Percentiles rank a stretch among this genome's conserved stretches.
Evolutionary conservation across 1,140 invertebrate species (phyloP).

Genomic region (Drosophila triauraria): DNA sequence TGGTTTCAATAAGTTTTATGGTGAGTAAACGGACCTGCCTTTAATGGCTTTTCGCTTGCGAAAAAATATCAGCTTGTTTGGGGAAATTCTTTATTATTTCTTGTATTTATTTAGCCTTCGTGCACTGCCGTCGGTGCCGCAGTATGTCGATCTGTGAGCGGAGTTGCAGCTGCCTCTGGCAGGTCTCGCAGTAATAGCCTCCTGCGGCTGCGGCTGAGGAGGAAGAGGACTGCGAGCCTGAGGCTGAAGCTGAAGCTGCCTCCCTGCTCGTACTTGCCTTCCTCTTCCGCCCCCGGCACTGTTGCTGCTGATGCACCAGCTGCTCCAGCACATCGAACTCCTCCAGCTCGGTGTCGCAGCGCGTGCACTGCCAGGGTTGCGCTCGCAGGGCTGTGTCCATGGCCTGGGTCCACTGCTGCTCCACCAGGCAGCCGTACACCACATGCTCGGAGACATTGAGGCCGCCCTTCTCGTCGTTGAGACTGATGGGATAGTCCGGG

Average conservation of each 20-base stretch:
- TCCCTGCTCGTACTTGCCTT: slow-evolving; percentile 18
- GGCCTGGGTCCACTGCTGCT: slow-evolving; percentile 88
- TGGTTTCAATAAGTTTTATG: no score
- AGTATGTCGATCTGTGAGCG: slow-evolving; percentile 90
- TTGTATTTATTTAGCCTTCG: neutral
- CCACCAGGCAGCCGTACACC: slow-evolving; percentile 91
- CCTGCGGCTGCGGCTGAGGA: neutral
- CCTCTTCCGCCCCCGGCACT: slow-evolving; percentile 74
- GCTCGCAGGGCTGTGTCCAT: slow-evolving; percentile 86
- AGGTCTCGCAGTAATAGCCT: slow-evolving; percentile 90
- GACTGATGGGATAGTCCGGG: slow-evolving; percentile 86
- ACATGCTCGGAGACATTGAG: slow-evolving; percentile 92
- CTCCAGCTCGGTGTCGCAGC: slow-evolving; percentile 85
- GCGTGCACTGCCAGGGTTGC: slow-evolving; percentile 87
- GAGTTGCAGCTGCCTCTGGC: slow-evolving; percentile 89
- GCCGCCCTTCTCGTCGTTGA: slow-evolving; percentile 92
- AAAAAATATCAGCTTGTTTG: no score
- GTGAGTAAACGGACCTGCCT: no score
- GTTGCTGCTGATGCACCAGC: slow-evolving; percentile 78
- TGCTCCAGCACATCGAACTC: slow-evolving; percentile 87
- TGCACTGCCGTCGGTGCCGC: slow-evolving; percentile 89
- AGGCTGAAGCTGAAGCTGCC: neutral
- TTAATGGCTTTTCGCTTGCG: no score
- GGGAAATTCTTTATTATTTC: neutral
- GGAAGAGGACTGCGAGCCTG: neutral